phyloP scores from a whole-genome alignment of 2,888 invertebrate species.

The Dorcus hopei region DNA sequence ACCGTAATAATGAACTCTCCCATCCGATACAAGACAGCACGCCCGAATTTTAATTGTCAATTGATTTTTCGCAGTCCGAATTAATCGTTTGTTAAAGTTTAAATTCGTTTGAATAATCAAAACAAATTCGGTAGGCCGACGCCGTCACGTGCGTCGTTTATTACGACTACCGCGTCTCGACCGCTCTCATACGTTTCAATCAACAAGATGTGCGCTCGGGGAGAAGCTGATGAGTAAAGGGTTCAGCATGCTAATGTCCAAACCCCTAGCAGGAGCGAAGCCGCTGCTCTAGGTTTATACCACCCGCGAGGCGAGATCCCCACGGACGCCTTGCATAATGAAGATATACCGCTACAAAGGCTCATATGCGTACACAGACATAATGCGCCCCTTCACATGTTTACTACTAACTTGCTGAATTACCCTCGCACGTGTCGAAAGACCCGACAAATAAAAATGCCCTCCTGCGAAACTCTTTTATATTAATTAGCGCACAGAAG shows the following conservation, averaged over 20 bases:
- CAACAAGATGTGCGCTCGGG: background rate
- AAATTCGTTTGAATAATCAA: no score
- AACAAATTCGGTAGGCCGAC: background rate
- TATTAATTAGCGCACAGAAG: constrained; percentile 4
- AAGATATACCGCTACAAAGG: constrained; percentile 27
- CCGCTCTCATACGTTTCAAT: background rate
- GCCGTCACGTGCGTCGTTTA: background rate
- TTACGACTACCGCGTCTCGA: background rate
- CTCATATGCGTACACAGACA: constrained; percentile 5
- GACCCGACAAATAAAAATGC: constrained; percentile 7
- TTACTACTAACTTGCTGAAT: constrained; percentile 6
- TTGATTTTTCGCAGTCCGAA: no score
- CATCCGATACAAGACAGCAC: no score
- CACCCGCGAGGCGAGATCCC: constrained; percentile 17
- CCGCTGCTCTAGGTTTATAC: constrained; percentile 25
- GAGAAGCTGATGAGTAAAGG: background rate
- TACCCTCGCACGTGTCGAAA: constrained; percentile 16
- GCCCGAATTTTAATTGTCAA: no score
- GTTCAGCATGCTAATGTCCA: constrained; percentile 2
- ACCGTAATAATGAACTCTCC: no score
- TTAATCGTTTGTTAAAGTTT: no score
- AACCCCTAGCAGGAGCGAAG: constrained; percentile 2
- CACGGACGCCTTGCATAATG: constrained; percentile 23
- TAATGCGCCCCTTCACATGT: constrained; percentile 12
- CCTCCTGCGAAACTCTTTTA: constrained; percentile 2